Conservation (phyloP, 1,140 invertebrate species). For the Neodiprion fabricii region DNA sequence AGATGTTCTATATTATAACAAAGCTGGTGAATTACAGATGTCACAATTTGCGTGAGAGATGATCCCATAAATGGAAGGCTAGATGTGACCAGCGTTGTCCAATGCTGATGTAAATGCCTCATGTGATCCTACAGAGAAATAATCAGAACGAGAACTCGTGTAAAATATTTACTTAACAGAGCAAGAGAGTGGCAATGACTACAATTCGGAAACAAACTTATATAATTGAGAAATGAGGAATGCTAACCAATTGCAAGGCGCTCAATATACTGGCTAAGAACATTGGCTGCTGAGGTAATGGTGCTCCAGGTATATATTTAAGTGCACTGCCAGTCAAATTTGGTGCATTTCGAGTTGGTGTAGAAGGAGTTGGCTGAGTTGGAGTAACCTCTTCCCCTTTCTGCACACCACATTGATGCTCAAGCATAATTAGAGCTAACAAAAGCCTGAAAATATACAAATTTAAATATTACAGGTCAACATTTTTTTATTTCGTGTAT, state of each 20-base stretch:
- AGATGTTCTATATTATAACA: conserved; percentile 83
- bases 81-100: conserved; percentile 81
- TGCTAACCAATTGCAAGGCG: conserved; percentile 69
- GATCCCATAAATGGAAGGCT: conserved; percentile 77
- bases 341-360: conserved; percentile 43
- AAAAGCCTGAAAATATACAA: conserved; percentile 63
- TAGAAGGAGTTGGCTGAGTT: conserved; percentile 41
- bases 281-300: conserved; percentile 84
- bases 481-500: neutral
- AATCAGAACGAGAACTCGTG: conserved; percentile 8
- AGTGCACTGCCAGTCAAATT: conserved; percentile 60
- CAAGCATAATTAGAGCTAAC: conserved; percentile 78
- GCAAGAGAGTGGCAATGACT: neutral
- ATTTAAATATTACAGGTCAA: conserved; percentile 24
- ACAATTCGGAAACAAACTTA: neutral
- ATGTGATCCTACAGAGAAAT: conserved; percentile 61
- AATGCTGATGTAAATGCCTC: conserved; percentile 79
- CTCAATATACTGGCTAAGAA: conserved; percentile 83
- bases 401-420: conserved; percentile 70
- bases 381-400: conserved; percentile 59
- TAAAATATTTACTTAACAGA: conserved; percentile 12
- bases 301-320: conserved; percentile 70
- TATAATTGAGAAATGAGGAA: conserved; percentile 10
- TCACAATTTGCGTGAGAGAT: conserved; percentile 77
- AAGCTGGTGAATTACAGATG: conserved; percentile 81